phyloP scores from a whole-genome alignment of 2,888 invertebrate species.

The Sarcophaga variegata region DNA sequence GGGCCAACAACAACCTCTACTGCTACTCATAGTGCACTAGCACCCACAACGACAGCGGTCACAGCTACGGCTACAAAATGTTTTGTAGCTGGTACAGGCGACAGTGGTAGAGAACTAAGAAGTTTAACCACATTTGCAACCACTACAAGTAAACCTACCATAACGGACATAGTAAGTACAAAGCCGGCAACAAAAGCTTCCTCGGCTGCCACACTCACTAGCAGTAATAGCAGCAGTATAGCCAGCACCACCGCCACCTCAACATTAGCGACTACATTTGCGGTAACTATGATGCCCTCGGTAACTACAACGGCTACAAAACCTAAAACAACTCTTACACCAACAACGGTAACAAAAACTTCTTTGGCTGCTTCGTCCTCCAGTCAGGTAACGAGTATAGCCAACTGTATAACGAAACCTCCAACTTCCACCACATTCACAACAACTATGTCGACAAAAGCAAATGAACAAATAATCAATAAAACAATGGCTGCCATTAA shows the following conservation, averaged over 20 bases:
- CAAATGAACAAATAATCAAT: slow-evolving; percentile 43
- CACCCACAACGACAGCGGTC: slow-evolving; percentile 60
- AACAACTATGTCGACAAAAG: slow-evolving; percentile 30
- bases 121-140: slow-evolving; percentile 76
- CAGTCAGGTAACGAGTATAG: slow-evolving; percentile 4
- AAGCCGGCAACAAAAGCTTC: slow-evolving; percentile 34
- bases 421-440: slow-evolving; percentile 24
- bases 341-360: background rate
- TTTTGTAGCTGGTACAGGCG: slow-evolving; percentile 75
- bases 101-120: slow-evolving; percentile 77
- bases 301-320: slow-evolving; percentile 64
- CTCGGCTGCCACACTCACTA: slow-evolving; percentile 27
- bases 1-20: slow-evolving; percentile 39
- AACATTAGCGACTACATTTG: slow-evolving; percentile 27
- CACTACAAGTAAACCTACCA: slow-evolving; percentile 58
- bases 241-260: slow-evolving; percentile 28
- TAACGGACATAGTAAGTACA: slow-evolving; percentile 55
- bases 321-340: slow-evolving; percentile 14
- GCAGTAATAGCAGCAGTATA: slow-evolving; percentile 11
- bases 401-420: slow-evolving; percentile 51
- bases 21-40: slow-evolving; percentile 58
- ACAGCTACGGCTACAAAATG: slow-evolving; percentile 70
- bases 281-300: slow-evolving; percentile 54
- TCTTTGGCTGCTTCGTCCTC: background rate
- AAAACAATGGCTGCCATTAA: slow-evolving; percentile 60